phyloP scores from a whole-genome alignment of 2,888 invertebrate species.

The Caenorhabditis sp. region DNA sequence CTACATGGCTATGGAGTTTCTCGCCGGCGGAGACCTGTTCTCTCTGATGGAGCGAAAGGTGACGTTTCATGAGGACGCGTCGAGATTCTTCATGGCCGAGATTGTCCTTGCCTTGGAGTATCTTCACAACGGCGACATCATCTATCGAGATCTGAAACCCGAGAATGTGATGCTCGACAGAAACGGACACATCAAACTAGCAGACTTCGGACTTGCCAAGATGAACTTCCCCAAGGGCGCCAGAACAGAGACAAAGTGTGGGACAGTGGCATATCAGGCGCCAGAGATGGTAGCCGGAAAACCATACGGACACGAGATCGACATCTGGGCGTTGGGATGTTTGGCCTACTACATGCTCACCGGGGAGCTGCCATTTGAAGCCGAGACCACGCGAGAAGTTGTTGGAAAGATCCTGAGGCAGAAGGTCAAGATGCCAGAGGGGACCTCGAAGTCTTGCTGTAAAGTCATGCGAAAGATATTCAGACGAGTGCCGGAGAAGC shows the following conservation, averaged over 20 bases:
- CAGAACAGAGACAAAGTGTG: constrained; percentile 21
- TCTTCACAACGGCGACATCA: constrained; percentile 11
- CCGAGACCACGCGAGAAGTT: neutral
- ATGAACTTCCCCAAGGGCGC: neutral
- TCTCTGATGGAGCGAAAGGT: neutral
- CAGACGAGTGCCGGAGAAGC: neutral
- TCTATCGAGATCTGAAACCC: constrained; percentile 33
- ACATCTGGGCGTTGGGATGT: constrained; percentile 29
- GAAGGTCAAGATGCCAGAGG: neutral
- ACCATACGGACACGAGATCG: constrained; percentile 15
- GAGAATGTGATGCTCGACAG: constrained; percentile 29
- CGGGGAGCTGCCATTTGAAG: constrained; percentile 23
- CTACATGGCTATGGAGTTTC: constrained; percentile 24
- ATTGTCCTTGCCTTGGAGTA: constrained; percentile 21
- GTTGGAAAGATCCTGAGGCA: neutral
- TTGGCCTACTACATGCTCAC: constrained; percentile 22
- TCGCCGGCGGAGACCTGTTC: constrained; percentile 30
- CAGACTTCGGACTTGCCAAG: constrained; percentile 32
- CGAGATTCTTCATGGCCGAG: constrained; percentile 27
- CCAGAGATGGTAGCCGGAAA: constrained; percentile 10
- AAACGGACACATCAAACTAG: constrained; percentile 15
- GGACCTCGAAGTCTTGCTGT: neutral
- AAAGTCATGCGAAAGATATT: neutral
- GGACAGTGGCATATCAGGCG: constrained; percentile 35
- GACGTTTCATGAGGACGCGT: neutral